Percentiles rank a stretch among this genome's conserved stretches.
Conservation (phyloP, 2,888 invertebrate genomes). For the Caenorhabditis doughertyi region DNA sequence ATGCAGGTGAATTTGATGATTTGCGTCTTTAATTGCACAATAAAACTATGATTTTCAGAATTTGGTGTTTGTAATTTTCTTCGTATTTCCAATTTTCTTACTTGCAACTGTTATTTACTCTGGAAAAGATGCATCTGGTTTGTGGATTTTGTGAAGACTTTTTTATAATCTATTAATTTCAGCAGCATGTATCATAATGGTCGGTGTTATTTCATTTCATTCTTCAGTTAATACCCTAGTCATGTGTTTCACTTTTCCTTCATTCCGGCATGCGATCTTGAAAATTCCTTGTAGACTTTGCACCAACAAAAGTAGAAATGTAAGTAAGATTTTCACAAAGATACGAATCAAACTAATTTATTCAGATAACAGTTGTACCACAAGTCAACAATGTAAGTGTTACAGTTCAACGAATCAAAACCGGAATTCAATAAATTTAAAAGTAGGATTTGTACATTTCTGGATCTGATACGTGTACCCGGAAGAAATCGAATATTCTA, state of each 20-base stretch:
- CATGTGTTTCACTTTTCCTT: constrained; percentile 42
- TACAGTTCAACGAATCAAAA: constrained; percentile 14
- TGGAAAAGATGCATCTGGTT: constrained; percentile 36
- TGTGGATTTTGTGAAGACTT: neutral
- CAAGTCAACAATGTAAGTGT: constrained; percentile 42
- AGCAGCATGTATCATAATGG: constrained; percentile 35
- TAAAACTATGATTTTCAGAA: constrained; percentile 16
- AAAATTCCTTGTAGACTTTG: constrained; percentile 2
- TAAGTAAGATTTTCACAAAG: constrained; percentile 4
- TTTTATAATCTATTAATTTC: too few species aligned
- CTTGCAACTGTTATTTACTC: constrained; percentile 39
- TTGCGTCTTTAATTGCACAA: neutral
- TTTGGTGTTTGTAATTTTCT: constrained; percentile 33
- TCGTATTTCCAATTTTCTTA: constrained; percentile 20
- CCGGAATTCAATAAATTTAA: constrained; percentile 5
- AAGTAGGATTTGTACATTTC: constrained; percentile 62
- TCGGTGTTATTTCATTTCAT: constrained; percentile 34
- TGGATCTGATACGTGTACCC: constrained; percentile 57
- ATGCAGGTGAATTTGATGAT: constrained; percentile 33
- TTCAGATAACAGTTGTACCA: constrained; percentile 35
- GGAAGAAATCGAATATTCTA: constrained; percentile 57
- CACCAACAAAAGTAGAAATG: constrained; percentile 16
- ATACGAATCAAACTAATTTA: neutral
- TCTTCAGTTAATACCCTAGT: constrained; percentile 38
- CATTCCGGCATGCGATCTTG: constrained; percentile 19